These are phyloP conservation scores for Semaprochilodus insignis DNA, from an alignment of 2,797 vertebrate species.

Conservation along the genomic window DNA sequence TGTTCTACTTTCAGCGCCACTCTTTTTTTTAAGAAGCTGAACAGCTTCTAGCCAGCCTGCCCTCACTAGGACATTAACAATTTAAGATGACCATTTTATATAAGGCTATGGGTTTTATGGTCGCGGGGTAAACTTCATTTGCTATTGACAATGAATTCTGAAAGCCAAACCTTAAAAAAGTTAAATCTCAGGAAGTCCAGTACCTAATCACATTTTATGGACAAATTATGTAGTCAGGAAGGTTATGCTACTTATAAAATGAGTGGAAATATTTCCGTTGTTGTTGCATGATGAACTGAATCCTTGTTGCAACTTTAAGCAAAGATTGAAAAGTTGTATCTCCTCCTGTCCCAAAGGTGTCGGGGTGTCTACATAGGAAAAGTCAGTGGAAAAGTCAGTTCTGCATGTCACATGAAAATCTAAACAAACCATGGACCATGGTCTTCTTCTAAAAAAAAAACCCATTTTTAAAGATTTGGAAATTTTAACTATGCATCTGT, in stretches of 20 bases:
- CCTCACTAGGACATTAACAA: conserved; percentile 22
- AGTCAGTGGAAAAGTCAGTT: no score
- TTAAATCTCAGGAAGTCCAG: conserved; percentile 1
- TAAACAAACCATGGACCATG: no score
- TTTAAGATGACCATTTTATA: conserved; percentile 11
- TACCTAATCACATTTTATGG: conserved; percentile 24
- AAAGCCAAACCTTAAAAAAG: not conserved
- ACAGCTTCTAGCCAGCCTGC: conserved; percentile 4
- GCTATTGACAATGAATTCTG: not conserved
- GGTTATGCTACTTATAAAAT: conserved; percentile 17
- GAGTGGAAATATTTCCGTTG: not conserved
- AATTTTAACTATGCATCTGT: no score
- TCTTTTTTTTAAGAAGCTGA: not conserved
- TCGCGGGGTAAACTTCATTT: not conserved
- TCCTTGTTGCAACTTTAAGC: no score
- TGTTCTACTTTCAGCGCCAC: not conserved
- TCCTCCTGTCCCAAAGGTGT: not conserved
- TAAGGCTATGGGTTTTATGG: conserved; percentile 12
- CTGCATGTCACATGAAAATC: no score
- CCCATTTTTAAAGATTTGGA: no score
- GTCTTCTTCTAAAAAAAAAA: no score
- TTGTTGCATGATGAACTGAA: not conserved
- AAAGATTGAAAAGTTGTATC: not conserved
- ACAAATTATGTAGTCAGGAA: conserved; percentile 3
- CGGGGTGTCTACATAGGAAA: no score